A percentile compares a stretch with the other conserved stretches of the same genome.
Conservation (phyloP, 2,113 vertebrate genomes). For the Neomonachus schauinslandi region DNA sequence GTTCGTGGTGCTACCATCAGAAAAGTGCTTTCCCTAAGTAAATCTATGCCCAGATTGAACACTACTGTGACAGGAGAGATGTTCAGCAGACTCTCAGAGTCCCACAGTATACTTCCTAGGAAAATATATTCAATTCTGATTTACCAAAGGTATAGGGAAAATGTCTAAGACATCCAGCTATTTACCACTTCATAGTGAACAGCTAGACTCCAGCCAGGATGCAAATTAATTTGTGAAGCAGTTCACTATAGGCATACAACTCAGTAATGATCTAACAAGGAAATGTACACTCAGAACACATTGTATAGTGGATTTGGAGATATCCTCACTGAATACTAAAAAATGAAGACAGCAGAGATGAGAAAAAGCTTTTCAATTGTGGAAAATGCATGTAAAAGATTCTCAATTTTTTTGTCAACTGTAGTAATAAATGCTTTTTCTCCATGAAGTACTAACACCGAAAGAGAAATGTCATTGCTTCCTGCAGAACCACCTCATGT, state of each 20-base stretch:
- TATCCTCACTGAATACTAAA: slow-evolving; percentile 22
- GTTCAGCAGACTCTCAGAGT: slow-evolving; percentile 50
- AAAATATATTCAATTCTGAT: slow-evolving; percentile 70
- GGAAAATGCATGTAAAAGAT: slow-evolving; percentile 49
- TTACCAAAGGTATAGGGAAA: slow-evolving; percentile 65
- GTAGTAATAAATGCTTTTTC: slow-evolving; percentile 56
- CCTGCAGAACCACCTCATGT: slow-evolving; percentile 46
- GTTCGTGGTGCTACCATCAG: slow-evolving; percentile 13
- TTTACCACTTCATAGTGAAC: slow-evolving; percentile 60
- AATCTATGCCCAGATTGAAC: slow-evolving; percentile 56
- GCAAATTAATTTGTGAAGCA: slow-evolving; percentile 60
- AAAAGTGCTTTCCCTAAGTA: slow-evolving; percentile 56
- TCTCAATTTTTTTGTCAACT: slow-evolving; percentile 3
- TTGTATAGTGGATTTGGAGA: neutral
- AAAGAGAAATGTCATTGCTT: slow-evolving; percentile 61
- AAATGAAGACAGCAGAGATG: neutral
- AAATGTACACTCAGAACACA: slow-evolving; percentile 18
- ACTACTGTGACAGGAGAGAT: slow-evolving; percentile 59
- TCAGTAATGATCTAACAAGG: neutral
- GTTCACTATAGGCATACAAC: neutral
- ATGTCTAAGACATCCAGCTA: slow-evolving; percentile 65
- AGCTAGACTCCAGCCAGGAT: slow-evolving; percentile 38
- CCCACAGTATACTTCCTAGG: slow-evolving; percentile 57
- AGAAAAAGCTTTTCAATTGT: neutral
- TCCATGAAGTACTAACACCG: slow-evolving; percentile 38